These are phyloP conservation scores for Cochlearius cochlearius DNA, from an alignment of 2,113 vertebrate species.

Conservation along the genomic window DNA sequence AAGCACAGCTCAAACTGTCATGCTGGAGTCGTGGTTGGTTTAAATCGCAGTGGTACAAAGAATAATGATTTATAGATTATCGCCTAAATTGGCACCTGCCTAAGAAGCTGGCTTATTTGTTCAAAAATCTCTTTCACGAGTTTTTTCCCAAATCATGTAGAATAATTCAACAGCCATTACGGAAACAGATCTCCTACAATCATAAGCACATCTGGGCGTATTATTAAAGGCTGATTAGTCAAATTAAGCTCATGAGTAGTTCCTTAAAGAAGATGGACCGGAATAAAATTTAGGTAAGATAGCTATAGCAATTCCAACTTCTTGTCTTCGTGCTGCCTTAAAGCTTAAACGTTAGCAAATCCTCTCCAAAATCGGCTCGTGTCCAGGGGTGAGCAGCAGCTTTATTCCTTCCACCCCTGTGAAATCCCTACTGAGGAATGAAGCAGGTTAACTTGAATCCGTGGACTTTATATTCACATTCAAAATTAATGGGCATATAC, in stretches of 20 bases:
- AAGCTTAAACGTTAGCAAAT: not conserved
- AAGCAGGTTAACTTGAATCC: not conserved
- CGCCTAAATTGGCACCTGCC: not conserved
- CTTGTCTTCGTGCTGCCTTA: not conserved
- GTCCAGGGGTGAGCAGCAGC: not conserved
- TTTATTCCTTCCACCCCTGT: not conserved
- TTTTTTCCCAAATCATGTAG: not conserved
- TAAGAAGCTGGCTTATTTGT: not conserved
- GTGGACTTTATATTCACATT: not conserved
- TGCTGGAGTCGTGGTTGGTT: not conserved
- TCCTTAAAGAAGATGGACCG: not conserved
- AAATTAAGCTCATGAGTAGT: not conserved
- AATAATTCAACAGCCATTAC: not conserved
- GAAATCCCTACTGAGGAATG: not conserved
- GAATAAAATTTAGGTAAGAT: not conserved
- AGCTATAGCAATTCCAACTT: not conserved
- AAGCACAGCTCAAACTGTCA: not conserved
- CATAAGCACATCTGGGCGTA: not conserved
- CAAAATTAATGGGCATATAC: not conserved
- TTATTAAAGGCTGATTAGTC: not conserved
- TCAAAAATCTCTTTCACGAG: not conserved
- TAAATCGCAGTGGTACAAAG: not conserved
- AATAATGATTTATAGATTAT: not conserved
- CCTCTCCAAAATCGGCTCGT: not conserved
- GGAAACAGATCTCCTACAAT: not conserved